phyloP scores from a whole-genome alignment of 1,140 invertebrate species.

The Pemphigus obesinymphae region DNA sequence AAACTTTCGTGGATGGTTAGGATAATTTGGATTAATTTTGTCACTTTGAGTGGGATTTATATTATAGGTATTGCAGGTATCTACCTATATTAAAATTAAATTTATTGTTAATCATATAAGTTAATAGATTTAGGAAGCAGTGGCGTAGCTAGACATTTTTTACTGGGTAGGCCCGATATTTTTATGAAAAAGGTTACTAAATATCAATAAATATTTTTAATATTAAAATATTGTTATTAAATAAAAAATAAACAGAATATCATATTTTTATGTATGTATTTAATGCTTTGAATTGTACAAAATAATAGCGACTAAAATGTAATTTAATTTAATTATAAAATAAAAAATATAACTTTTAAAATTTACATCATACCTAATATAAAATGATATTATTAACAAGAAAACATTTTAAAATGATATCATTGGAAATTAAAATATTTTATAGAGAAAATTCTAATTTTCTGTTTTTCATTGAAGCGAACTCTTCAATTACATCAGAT shows the following conservation, averaged over 20 bases:
- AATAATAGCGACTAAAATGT: too few relatives aligned
- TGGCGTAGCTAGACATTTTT: background rate
- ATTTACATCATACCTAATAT: background rate
- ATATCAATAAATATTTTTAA: background rate
- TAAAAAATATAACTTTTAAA: background rate
- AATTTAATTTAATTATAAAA: too few relatives aligned
- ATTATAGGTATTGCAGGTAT: too few relatives aligned
- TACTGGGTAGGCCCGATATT: background rate
- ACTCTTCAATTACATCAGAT: background rate
- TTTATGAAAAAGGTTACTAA: background rate
- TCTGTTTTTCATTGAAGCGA: background rate
- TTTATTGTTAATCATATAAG: too few relatives aligned
- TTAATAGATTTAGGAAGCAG: too few relatives aligned
- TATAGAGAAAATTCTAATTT: background rate
- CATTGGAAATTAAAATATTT: background rate
- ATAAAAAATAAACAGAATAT: background rate
- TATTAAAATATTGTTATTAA: too few relatives aligned
- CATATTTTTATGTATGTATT: background rate
- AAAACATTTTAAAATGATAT: too few relatives aligned
- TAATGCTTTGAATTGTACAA: too few relatives aligned
- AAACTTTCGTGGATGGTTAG: too few relatives aligned
- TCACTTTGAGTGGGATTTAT: too few relatives aligned
- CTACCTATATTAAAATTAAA: too few relatives aligned
- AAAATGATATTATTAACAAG: background rate
- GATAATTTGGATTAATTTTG: too few relatives aligned